Base-by-base conservation (phyloP, 1,140 invertebrate genomes). In the Hycleus phaleratus region DNA sequence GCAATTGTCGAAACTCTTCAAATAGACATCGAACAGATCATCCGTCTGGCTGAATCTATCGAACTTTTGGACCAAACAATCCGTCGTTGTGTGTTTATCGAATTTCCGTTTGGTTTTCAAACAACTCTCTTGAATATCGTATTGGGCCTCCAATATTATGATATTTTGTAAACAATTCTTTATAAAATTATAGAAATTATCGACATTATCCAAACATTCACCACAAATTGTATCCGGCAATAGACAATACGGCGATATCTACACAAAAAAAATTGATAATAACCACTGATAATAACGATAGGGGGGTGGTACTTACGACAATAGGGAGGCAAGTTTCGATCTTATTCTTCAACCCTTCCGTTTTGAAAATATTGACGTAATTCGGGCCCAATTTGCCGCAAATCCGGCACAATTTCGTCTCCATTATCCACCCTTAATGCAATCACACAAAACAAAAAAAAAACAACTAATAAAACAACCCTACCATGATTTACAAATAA, bases 301-400 rank as follows among this genome's bases (percentile, higher is more conserved):
- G 7, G 7, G 7, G 26, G 4, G 7, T 18, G 18, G 18, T 7
- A 32, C 69, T 66, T 64, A 73, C 71, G 44, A 69, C 53, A 47
- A 73, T 69, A 24, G 71, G 71, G 49, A 73, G 61, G 61, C 71
- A 73, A 53, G 71, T 73, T 68, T 73, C 71, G 40, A 73, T 69
- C 57, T 71, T 73, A 56, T 66, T 60, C 51, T 64, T 67, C 43
- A 73, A 62, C 24, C 70, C 71, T 57, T 72, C 70, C 32, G 66
- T 71, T 58, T 69, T 64, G 60, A 73, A 73, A 48, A 73, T 73
- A 54, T 73, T 56, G 38, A 67, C 61, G 53, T 61, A 66, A 49
- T 66, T 59, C 49, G 59, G 49, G 38, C 64, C 61, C 38, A 54
- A 52, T 46, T 66, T 68, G 49, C 67, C 68, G 56, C 70, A 71